A percentile compares a stretch with the other conserved stretches of the same genome.
phyloP scores from a whole-genome alignment of 92 coral and sea anemone species.

The Diadumene lineata region DNA sequence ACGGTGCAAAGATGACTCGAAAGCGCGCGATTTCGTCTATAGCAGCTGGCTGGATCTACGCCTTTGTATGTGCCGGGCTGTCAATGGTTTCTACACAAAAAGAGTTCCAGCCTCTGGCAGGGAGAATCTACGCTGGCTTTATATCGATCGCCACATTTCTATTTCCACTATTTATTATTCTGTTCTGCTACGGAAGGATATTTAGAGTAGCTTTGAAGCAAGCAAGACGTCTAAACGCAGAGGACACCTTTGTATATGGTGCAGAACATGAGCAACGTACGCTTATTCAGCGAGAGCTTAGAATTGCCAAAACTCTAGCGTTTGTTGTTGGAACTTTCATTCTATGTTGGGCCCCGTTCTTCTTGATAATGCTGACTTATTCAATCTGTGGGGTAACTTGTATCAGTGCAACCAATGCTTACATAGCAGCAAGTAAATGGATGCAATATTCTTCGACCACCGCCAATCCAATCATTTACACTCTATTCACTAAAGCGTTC shows the following conservation, averaged over 20 bases:
- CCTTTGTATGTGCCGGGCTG: conserved; percentile 60
- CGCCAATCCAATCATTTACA: conserved; percentile 71
- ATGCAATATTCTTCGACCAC: conserved; percentile 71
- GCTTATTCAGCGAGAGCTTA: conserved; percentile 63
- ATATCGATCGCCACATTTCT: conserved; percentile 73
- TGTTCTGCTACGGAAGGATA: conserved; percentile 61
- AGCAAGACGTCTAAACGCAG: conserved; percentile 40
- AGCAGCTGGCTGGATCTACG: conserved; percentile 67
- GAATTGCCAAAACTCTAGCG: conserved; percentile 69
- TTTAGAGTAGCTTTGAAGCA: conserved; percentile 58
- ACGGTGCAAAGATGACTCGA: conserved; percentile 62
- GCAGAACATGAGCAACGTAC: conserved; percentile 50
- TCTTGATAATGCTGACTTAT: conserved; percentile 48
- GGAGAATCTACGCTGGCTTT: conserved; percentile 60
- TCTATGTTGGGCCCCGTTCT: conserved; percentile 85
- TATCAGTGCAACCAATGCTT: conserved; percentile 9
- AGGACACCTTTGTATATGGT: conserved; percentile 42
- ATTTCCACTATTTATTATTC: conserved; percentile 49
- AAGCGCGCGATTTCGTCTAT: conserved; percentile 60
- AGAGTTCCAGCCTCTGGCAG: conserved; percentile 46
- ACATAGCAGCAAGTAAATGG: conserved; percentile 67
- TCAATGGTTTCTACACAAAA: conserved; percentile 53
- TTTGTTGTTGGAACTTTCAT: conserved; percentile 78
- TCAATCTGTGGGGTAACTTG: conserved; percentile 64
- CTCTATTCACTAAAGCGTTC: conserved; percentile 55